Percentiles rank a stretch among this genome's conserved stretches.
These are phyloP conservation scores for Troides oblongomaculatus DNA, from an alignment of 2,888 invertebrate species.

Conservation along the genomic window DNA sequence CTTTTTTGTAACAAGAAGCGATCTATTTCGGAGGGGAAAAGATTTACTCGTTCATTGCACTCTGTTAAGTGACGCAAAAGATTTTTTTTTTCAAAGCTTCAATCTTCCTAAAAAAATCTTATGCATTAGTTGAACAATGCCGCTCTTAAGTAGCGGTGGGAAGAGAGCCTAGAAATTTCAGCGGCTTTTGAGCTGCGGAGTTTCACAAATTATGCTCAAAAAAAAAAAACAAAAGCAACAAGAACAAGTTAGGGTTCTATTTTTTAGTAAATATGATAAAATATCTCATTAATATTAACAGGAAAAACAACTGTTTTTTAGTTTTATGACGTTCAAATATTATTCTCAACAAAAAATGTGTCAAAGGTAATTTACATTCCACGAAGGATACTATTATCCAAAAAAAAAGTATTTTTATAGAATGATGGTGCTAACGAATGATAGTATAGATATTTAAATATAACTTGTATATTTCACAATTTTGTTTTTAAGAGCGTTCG, in stretches of 20 bases:
- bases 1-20: slow-evolving; percentile 63
- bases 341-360: too few species aligned
- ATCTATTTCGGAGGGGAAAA: slow-evolving; percentile 61
- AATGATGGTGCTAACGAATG: too few species aligned
- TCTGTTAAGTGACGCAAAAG: slow-evolving; percentile 47
- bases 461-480: too few species aligned
- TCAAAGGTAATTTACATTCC: too few species aligned
- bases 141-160: slow-evolving; percentile 47
- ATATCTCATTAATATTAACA: too few species aligned
- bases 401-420: too few species aligned
- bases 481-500: too few species aligned
- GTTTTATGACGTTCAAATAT: too few species aligned
- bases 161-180: slow-evolving; percentile 35
- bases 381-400: too few species aligned
- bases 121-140: slow-evolving; percentile 59
- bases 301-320: too few species aligned
- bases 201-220: slow-evolving; percentile 17
- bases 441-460: too few species aligned
- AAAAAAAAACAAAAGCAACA: neutral
- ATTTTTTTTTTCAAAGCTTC: slow-evolving; percentile 45
- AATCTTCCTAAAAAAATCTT: slow-evolving; percentile 51
- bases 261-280: too few species aligned
- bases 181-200: slow-evolving; percentile 4
- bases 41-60: slow-evolving; percentile 59
- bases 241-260: neutral